Base-by-base conservation (phyloP, 2,797 vertebrate species). In the Eupleurogrammus muticus region DNA sequence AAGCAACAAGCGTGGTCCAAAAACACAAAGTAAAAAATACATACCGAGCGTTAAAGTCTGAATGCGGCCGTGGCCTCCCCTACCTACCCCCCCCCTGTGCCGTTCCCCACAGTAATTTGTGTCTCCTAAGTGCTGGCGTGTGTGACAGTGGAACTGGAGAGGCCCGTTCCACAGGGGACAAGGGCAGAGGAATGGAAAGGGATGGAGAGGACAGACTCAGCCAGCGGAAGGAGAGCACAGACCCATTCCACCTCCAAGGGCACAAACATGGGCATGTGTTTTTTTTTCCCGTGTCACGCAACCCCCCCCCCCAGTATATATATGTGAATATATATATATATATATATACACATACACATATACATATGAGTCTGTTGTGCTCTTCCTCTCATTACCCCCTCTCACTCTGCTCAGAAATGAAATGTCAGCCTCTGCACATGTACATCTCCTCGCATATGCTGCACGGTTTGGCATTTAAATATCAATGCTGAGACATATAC, bases 401-500 rank as follows among this genome's bases (percentile, higher is more conserved):
- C 21, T 2, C 42, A 24, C 54, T 49, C 61, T 75, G 55, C 69
- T 66, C 47, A 66, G 47, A 88, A 87, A 88, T 84, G 82, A 88
- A 87, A 88, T 84, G 82, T 77, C 85, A 86, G 70, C 60, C 66
- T 64, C 60, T 46, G 62, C 66, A 28, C 60, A 21, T 56, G 77
- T 49, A 46, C 60, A 40, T 66, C 49, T 24, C 73, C 34, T 57
- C 75, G 62, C 76, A 66, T 69, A 48, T 21, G 50, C 63, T 5
- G 59, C 57, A 46, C 42, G 14, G 9, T 59, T 75, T 89, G 86
- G 73, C 86, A 81, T 89, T 90, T 87, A 85, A 84, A 87, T 79
- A 81, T 72, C 82, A 80, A 9, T 6, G 59, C 16, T 38, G 66
- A 42, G 57, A 55, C 46, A 10, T 28, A 20, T 13, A 46, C 23